phyloP scores from a whole-genome alignment of 2,888 invertebrate species.

The Eubasilissa splendida region DNA sequence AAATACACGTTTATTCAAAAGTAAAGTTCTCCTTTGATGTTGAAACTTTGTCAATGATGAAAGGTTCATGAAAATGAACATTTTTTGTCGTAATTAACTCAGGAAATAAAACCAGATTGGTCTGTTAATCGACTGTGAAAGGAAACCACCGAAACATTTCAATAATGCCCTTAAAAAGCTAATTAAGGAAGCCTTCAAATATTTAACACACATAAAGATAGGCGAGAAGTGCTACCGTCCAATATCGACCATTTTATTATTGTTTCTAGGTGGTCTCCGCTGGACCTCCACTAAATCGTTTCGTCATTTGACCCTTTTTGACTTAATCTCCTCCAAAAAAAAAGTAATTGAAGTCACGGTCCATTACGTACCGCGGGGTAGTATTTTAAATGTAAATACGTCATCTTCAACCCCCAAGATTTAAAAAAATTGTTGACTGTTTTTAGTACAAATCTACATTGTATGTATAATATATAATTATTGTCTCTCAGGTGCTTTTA shows the following conservation, averaged over 20 bases:
- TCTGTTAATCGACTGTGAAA: conserved; percentile 8
- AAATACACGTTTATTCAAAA: too few relatives aligned
- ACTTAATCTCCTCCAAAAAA: conserved; percentile 9
- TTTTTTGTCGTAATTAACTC: neutral
- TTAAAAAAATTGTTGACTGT: neutral
- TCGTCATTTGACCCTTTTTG: conserved; percentile 11
- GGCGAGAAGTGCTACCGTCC: conserved; percentile 56
- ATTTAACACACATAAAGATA: conserved; percentile 52
- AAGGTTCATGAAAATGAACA: too few relatives aligned
- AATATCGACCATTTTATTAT: conserved; percentile 54
- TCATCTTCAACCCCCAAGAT: conserved; percentile 50
- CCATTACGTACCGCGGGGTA: conserved; percentile 45
- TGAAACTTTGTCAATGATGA: too few relatives aligned
- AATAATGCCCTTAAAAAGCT: conserved; percentile 35
- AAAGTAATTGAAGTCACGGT: conserved; percentile 54
- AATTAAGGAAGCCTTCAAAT: conserved; percentile 30
- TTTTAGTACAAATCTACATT: neutral
- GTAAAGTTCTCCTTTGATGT: too few relatives aligned
- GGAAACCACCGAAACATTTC: conserved; percentile 30
- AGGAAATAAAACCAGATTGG: conserved; percentile 14
- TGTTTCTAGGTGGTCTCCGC: conserved; percentile 55
- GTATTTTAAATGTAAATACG: conserved; percentile 53
- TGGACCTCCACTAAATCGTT: conserved; percentile 27
- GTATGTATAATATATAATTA: neutral
- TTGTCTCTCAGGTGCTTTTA: neutral